Evolutionary conservation across 2,888 invertebrate species (phyloP).

Genomic region (Napeogenes sylphis): DNA sequence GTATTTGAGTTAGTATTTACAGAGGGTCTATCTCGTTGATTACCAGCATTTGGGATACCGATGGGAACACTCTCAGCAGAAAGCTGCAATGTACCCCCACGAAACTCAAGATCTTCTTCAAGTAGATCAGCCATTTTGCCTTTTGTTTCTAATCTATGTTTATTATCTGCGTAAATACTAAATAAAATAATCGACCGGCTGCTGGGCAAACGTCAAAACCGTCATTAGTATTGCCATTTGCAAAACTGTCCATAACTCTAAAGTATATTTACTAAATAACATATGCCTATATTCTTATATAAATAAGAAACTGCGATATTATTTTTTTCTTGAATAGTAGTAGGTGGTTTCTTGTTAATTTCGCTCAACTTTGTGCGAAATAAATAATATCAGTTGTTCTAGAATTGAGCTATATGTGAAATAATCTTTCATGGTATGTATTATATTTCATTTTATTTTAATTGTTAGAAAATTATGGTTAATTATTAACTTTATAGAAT

Average conservation of each 20-base stretch:
- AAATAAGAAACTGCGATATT: too few species aligned
- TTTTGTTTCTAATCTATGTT: slow-evolving; percentile 16
- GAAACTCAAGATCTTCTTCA: slow-evolving; percentile 78
- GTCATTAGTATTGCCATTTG: slow-evolving; percentile 5
- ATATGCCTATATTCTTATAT: too few species aligned
- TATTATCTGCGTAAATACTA: slow-evolving; percentile 17
- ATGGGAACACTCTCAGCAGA: slow-evolving; percentile 49
- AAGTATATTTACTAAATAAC: not conserved
- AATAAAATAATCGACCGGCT: slow-evolving; percentile 59
- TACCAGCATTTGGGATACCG: slow-evolving; percentile 38
- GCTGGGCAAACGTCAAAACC: slow-evolving; percentile 17
- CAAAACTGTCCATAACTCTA: not conserved
- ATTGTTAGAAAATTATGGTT: too few species aligned
- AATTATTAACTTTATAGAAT: too few species aligned
- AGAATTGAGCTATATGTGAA: too few species aligned
- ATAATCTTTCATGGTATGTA: too few species aligned
- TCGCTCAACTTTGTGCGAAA: too few species aligned
- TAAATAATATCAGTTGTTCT: too few species aligned
- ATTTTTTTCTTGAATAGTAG: too few species aligned
- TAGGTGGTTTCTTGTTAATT: too few species aligned
- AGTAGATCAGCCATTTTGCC: slow-evolving; percentile 62
- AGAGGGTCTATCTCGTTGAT: slow-evolving; percentile 41
- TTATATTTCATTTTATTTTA: too few species aligned
- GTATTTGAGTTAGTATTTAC: slow-evolving; percentile 45
- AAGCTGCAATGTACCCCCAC: slow-evolving; percentile 73